A percentile compares a stretch with the other conserved stretches of the same genome.
phyloP scores from a whole-genome alignment of 2,797 vertebrate genomes.

The Melanotaenia maccullochi region DNA sequence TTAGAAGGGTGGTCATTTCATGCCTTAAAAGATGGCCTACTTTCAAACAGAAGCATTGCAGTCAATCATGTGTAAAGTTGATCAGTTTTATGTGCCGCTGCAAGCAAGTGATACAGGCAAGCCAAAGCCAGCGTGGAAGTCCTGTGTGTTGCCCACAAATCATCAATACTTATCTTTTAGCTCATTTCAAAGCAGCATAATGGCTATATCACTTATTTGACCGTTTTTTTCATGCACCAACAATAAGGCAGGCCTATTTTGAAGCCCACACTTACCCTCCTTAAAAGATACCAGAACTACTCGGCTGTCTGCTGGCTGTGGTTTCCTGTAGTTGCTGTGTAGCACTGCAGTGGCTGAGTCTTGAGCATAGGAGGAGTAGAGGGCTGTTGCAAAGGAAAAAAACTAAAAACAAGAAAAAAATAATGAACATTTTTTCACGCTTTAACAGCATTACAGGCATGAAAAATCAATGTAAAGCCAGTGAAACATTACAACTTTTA shows the following conservation, averaged over 20 bases:
- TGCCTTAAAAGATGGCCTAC: conserved; percentile 24
- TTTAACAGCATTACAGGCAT: not conserved
- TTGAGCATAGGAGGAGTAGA: conserved; percentile 85
- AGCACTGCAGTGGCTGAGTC: conserved; percentile 83
- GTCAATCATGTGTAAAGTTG: conserved; percentile 34
- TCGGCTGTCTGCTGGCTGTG: conserved; percentile 85
- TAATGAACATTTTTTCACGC: conserved; percentile 5
- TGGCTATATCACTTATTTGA: conserved; percentile 4
- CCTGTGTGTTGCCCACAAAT: conserved; percentile 13
- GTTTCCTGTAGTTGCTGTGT: conserved; percentile 87
- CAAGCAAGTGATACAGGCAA: conserved; percentile 52
- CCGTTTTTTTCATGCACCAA: conserved; percentile 32
- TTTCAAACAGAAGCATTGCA: conserved; percentile 39
- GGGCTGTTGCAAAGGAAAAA: conserved; percentile 83
- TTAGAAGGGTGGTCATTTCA: conserved; percentile 34
- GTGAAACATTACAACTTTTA: not conserved
- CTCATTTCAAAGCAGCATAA: conserved; percentile 33
- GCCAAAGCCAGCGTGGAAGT: conserved; percentile 41
- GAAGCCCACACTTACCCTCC: conserved; percentile 84
- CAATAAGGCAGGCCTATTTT: conserved; percentile 31
- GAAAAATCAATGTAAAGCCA: accelerated
- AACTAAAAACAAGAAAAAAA: conserved; percentile 80
- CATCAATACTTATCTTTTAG: conserved; percentile 23
- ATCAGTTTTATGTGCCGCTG: conserved; percentile 37
- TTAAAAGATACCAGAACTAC: conserved; percentile 91